These are phyloP conservation scores for Oncorhynchus tshawytscha DNA, from an alignment of 2,113 vertebrate genomes.

Conservation along the genomic window DNA sequence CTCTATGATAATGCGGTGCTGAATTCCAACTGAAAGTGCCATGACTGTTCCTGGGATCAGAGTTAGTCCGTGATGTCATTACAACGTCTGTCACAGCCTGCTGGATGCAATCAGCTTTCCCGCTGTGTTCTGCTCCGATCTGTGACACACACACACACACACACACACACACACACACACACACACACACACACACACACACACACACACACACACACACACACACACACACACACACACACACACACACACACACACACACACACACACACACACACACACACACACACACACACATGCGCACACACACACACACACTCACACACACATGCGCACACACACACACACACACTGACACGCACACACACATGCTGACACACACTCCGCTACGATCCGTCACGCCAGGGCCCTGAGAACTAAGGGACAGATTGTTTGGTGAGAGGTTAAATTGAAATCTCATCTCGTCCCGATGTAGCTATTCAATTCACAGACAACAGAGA, in stretches of 20 bases:
- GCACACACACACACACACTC: too few relatives aligned
- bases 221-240: too few relatives aligned
- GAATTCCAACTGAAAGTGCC: background rate
- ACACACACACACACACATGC: too few relatives aligned
- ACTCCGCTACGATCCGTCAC: background rate
- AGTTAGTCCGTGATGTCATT: conserved; percentile 10
- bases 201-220: too few relatives aligned
- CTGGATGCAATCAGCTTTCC: conserved; percentile 16
- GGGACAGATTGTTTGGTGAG: conserved; percentile 2
- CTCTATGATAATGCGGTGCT: background rate
- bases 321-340: too few relatives aligned
- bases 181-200: too few relatives aligned
- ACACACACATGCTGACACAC: too few relatives aligned
- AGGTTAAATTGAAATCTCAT: conserved; percentile 3
- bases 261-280: too few relatives aligned
- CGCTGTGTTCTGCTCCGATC: background rate
- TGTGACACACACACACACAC: too few relatives aligned
- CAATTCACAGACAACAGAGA: background rate
- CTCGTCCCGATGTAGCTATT: background rate
- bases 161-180: too few relatives aligned
- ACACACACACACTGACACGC: too few relatives aligned
- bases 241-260: too few relatives aligned
- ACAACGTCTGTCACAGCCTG: conserved; percentile 23
- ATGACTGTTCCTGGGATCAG: conserved; percentile 9
- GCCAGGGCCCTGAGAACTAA: background rate